Evolutionary conservation across 1,140 invertebrate genomes (phyloP), one percentile per base, ranked within the genome.

Genomic region (Plutomurus gul): DNA sequence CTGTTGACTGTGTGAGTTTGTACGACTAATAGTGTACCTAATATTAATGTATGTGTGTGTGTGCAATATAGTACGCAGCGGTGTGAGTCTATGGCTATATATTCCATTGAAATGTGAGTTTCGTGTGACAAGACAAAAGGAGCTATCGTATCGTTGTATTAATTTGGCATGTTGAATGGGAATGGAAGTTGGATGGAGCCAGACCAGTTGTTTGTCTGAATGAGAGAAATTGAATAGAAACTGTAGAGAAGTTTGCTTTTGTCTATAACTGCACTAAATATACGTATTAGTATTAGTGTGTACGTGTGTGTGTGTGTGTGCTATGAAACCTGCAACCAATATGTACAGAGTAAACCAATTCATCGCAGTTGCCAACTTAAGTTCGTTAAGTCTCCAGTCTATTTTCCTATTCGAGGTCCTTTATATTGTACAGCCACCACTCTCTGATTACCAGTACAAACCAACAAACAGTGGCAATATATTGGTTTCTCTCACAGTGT

Each of bases 51-150:
- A 65, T 33, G 56, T 43, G 18, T 36, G 25, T 36, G 56, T 43
- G 39, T 8, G n/a, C 39, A 27, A 27, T 25, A 10, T 27, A 27
- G 27, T 5, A 65, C 8, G 16, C n/a, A 65, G 5, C 13, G 16
- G 4, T 8, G 16, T 3, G 11, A n/a, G 6, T n/a, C n/a, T n/a
- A 30, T 27, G 33, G 51, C 51, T 13, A 60, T n/a, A 27, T 56
- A 18, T 16, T 18, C 13, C 10, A n/a, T 16, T 65, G 56, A 33
- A 65, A 43, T 65, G 16, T 65, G 36, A 30, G 56, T 65, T 75
- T 79, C 73, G 78, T 79, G 73, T 79, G 33, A 71, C 51, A 79
- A 79, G 73, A 79, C 78, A 79, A 79, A 79, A 70, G 73, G 51
- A 60, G 51, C 51, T 60, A 22, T 30, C 33, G 39, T 76, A 51